Percentiles rank a stretch among this genome's conserved stretches.
Conservation (phyloP, 2,113 vertebrate species). For the Cochlearius cochlearius region DNA sequence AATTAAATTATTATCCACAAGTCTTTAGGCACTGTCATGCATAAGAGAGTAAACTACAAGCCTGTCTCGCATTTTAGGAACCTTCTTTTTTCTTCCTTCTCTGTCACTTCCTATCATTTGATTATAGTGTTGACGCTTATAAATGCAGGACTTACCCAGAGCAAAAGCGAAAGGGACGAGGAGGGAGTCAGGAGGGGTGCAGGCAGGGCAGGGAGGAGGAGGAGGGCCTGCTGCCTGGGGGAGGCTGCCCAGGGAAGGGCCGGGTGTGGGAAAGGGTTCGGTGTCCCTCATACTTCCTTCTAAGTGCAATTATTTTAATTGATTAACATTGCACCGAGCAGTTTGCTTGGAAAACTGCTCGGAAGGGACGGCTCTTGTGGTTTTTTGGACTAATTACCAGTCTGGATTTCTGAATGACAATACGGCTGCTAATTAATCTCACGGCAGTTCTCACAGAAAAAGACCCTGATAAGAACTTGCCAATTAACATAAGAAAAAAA, state of each 20-base stretch:
- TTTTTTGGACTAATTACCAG: slow-evolving; percentile 68
- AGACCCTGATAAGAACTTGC: slow-evolving; percentile 64
- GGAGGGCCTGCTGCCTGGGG: neutral
- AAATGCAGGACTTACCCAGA: neutral
- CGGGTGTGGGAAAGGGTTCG: neutral
- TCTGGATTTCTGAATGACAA: slow-evolving; percentile 66
- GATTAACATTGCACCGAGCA: slow-evolving; percentile 16
- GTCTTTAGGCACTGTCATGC: neutral
- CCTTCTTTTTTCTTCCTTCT: neutral
- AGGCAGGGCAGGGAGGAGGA: neutral
- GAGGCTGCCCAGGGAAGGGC: neutral
- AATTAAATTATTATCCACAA: neutral
- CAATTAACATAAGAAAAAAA: slow-evolving; percentile 68
- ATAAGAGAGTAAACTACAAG: neutral
- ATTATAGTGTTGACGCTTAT: neutral
- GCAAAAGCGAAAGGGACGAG: neutral
- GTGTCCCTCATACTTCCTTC: neutral
- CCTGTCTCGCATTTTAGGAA: neutral
- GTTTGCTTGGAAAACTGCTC: neutral
- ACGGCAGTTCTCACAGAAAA: slow-evolving; percentile 69
- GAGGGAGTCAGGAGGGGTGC: neutral
- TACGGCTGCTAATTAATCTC: slow-evolving; percentile 73
- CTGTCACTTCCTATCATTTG: neutral
- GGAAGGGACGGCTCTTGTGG: slow-evolving; percentile 36
- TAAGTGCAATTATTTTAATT: slow-evolving; percentile 48